These are phyloP conservation scores for Amblyornis subalaris DNA, from an alignment of 2,113 vertebrate species.

Conservation along the genomic window DNA sequence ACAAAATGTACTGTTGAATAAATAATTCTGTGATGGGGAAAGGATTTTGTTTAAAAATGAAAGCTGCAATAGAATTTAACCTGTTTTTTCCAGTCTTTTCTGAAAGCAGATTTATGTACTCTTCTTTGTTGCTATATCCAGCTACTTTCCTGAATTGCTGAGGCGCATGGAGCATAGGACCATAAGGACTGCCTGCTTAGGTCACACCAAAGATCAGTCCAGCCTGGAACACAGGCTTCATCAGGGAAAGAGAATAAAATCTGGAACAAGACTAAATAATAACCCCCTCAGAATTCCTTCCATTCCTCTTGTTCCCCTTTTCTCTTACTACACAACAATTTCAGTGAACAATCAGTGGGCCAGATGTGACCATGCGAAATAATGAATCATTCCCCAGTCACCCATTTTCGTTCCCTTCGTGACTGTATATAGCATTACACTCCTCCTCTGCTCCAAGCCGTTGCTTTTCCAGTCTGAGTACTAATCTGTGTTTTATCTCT, in stretches of 20 bases:
- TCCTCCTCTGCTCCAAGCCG: neutral
- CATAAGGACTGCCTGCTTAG: neutral
- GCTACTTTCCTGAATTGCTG: neutral
- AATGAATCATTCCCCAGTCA: neutral
- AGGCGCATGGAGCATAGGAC: neutral
- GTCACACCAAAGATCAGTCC: neutral
- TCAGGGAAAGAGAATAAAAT: neutral
- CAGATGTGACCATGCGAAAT: neutral
- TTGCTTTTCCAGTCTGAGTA: neutral
- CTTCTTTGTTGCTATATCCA: neutral
- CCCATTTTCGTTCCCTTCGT: neutral
- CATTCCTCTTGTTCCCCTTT: neutral
- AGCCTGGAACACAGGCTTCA: neutral
- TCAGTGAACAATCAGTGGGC: neutral
- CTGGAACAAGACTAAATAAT: neutral
- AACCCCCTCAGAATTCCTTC: neutral
- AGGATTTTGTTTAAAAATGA: slow-evolving; percentile 9
- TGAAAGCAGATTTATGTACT: neutral
- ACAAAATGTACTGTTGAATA: slow-evolving; percentile 43
- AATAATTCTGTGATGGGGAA: neutral
- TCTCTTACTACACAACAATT: neutral
- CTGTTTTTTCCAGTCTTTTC: neutral
- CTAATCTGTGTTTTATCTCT: neutral
- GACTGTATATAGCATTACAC: neutral
- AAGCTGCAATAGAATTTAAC: neutral